Evolutionary conservation across 2,113 vertebrate species (phyloP).

Genomic region (Columba janthina): DNA sequence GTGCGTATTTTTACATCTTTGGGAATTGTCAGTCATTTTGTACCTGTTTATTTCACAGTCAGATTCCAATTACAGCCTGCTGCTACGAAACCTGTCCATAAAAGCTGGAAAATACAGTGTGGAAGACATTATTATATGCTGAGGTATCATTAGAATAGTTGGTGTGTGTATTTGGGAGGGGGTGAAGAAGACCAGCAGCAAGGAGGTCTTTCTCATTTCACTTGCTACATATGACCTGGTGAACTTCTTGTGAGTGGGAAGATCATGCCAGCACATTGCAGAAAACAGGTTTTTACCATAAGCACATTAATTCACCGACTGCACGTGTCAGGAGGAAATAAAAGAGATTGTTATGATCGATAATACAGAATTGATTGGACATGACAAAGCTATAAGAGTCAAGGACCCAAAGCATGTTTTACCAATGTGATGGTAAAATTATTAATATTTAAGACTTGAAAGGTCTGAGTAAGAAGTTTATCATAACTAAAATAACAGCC

Average conservation of each 20-base stretch:
- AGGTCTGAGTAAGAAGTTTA: neutral
- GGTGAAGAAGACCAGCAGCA: neutral
- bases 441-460: neutral
- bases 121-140: neutral
- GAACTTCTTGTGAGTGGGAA: neutral
- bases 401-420: neutral
- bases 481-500: neutral
- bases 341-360: neutral
- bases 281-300: neutral
- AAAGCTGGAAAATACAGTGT: slow-evolving; percentile 9
- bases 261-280: neutral
- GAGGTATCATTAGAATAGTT: neutral
- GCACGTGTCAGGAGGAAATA: neutral
- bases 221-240: neutral
- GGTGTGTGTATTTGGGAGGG: neutral
- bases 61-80: slow-evolving; percentile 25
- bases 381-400: neutral
- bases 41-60: slow-evolving; percentile 40
- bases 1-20: slow-evolving; percentile 11
- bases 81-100: neutral
- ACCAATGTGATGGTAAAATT: neutral
- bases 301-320: neutral
- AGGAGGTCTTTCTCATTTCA: neutral
- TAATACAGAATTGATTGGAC: neutral
- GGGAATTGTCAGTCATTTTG: slow-evolving; percentile 10